Percentiles rank a stretch among this genome's conserved stretches.
Evolutionary conservation across 2,797 vertebrate genomes (phyloP).

Genomic region (Enteromius fasciolatus): DNA sequence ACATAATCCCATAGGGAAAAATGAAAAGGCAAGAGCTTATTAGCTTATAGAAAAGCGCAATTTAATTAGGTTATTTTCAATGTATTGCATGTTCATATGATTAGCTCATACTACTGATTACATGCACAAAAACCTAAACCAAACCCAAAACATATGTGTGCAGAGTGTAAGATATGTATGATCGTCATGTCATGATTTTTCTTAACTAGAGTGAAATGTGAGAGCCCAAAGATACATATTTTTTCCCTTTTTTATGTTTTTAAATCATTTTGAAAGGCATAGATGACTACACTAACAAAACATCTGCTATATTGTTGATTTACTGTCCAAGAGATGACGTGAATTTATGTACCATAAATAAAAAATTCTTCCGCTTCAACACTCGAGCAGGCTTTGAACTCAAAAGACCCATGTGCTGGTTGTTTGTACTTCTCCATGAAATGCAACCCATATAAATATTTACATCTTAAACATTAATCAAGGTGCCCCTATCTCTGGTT

Average conservation of each 20-base stretch:
- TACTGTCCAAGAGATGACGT: slow-evolving; percentile 66
- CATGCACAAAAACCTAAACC: background rate
- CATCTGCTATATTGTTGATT: slow-evolving; percentile 22
- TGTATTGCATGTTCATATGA: background rate
- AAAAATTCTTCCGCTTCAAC: slow-evolving; percentile 51
- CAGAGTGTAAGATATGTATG: background rate
- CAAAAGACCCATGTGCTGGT: slow-evolving; percentile 43
- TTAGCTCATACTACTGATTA: background rate
- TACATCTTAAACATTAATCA: slow-evolving; percentile 78
- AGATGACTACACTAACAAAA: slow-evolving; percentile 28
- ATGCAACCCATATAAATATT: slow-evolving; percentile 73
- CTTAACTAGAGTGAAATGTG: slow-evolving; percentile 3
- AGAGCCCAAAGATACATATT: background rate
- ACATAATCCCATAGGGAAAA: background rate
- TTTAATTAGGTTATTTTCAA: slow-evolving; percentile 1
- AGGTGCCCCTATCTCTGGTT: slow-evolving; percentile 64
- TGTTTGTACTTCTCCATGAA: slow-evolving; percentile 70
- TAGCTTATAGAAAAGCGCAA: background rate
- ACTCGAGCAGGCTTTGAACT: background rate
- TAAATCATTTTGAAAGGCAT: slow-evolving; percentile 37
- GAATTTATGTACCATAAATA: slow-evolving; percentile 72
- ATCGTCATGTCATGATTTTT: slow-evolving; percentile 16
- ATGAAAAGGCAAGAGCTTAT: background rate
- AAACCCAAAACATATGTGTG: slow-evolving; percentile 14
- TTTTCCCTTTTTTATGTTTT: background rate